These are phyloP conservation scores for Marmota monax DNA, from an alignment of 2,113 vertebrate species.

Conservation along the genomic window DNA sequence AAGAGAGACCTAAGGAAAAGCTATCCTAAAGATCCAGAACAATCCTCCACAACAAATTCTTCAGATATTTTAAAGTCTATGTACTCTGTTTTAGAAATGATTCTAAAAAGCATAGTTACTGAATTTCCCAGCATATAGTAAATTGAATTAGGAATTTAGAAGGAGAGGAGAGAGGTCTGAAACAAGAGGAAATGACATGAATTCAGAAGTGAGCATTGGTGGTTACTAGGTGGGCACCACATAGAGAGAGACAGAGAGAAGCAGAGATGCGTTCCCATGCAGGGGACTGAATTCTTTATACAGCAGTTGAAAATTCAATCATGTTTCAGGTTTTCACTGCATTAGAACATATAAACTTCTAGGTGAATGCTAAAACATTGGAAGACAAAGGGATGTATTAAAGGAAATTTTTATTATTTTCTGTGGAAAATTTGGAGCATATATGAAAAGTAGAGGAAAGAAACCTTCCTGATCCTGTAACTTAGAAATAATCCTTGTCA, in stretches of 20 bases:
- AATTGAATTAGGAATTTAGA: background rate
- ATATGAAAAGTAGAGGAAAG: background rate
- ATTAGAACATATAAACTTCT: background rate
- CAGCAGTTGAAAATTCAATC: too few species aligned
- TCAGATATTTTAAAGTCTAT: background rate
- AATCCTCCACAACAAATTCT: background rate
- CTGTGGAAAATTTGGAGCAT: background rate
- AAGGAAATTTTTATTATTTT: background rate
- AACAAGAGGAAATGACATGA: background rate
- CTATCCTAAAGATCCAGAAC: background rate
- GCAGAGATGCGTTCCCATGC: fast-evolving
- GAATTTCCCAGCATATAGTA: background rate
- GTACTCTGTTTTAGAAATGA: background rate
- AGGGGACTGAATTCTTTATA: background rate
- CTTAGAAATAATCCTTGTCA: background rate
- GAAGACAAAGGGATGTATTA: background rate
- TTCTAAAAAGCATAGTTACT: background rate
- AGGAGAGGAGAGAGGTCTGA: background rate
- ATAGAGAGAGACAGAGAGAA: background rate
- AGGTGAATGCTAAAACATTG: background rate
- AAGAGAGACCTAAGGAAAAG: background rate
- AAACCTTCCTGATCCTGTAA: background rate
- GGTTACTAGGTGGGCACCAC: background rate
- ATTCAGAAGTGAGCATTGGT: background rate
- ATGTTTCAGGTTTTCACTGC: background rate